These are phyloP conservation scores for Drosophila mayri DNA, from an alignment of 1,140 invertebrate species.

Conservation along the genomic window DNA sequence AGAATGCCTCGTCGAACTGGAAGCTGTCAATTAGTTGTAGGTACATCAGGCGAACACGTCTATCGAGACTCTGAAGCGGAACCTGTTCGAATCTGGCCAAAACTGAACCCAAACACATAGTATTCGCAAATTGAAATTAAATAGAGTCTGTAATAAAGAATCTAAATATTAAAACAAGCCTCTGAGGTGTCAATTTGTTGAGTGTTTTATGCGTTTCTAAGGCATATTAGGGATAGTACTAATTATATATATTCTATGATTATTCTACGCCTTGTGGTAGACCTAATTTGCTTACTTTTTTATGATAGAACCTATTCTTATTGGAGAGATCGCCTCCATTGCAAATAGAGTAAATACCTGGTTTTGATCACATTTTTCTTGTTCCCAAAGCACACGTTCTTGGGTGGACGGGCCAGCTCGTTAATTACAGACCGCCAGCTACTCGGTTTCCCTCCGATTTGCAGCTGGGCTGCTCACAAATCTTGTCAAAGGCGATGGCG, in stretches of 20 bases:
- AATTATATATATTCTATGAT: no score
- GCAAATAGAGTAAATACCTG: not conserved
- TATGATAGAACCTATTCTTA: no score
- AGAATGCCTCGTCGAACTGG: conserved; percentile 31
- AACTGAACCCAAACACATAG: conserved; percentile 7
- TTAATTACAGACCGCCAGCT: conserved; percentile 62
- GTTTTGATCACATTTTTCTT: not conserved
- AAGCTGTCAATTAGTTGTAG: conserved; percentile 75
- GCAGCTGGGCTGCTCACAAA: conserved; percentile 47
- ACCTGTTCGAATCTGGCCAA: conserved; percentile 29
- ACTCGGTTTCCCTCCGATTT: conserved; percentile 43
- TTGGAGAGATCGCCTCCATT: not conserved
- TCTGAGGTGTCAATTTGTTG: not conserved
- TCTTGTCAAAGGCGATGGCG: conserved; percentile 30
- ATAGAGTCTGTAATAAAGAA: not conserved
- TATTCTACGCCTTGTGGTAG: no score
- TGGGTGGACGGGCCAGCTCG: conserved; percentile 33
- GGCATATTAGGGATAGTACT: no score
- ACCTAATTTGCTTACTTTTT: not conserved
- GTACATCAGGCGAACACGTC: conserved; percentile 53
- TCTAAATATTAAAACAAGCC: not conserved
- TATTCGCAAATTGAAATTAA: conserved; percentile 13
- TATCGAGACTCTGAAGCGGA: not conserved
- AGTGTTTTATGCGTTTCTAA: not conserved
- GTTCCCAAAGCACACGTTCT: conserved; percentile 12